Base-by-base conservation (phyloP, 2,113 vertebrate genomes). In the Naja naja region DNA sequence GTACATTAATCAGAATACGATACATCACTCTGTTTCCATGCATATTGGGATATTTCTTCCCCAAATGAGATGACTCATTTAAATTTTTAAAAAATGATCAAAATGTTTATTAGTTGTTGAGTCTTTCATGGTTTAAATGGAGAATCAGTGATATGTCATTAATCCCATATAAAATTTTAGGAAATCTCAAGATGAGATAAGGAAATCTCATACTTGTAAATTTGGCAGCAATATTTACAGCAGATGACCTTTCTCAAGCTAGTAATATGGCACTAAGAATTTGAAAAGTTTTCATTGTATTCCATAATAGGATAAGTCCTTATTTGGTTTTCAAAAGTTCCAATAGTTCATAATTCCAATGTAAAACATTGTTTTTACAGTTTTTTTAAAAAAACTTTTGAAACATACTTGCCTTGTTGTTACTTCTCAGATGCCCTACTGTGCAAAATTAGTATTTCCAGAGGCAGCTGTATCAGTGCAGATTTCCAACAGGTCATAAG, bases 401-500 rank as follows among this genome's bases (percentile, higher is more conserved):
- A 94, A 93, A 92, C 0, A 34, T 86, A 25, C 93, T 95, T 94
- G 89, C 92, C 87, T 96, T 95, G 90, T 49, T 92, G 91, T 92
- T n/a, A 43, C 94, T 95, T 96, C 87, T 89, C 22, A 18, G 85
- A 88, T 91, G 55, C 3, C 95, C 95, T 22, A 91, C 94, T 94
- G 94, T 95, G 96, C 89, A 96, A 96, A 93, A 97, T 97, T 95
- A 95, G 23, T 88, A 91, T 88, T 97, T 96, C 93, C 92, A 56
- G 94, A 94, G 87, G 89, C 87, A 95, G 92, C 85, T 95, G 43
- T 90, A 94, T 3, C 91, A 90, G 92, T 95, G 95, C 93, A 95
- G 27, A 60, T 87, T 16, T 49, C 14, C 86, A 93, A 43, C 52
- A 89, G 45, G 74, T 92, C 74, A 90, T 25, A 93, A 94, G 85